Evolutionary conservation across 1,140 invertebrate species (phyloP), one percentile per base, ranked within the genome.

Genomic region (Agrypnia vestita): DNA sequence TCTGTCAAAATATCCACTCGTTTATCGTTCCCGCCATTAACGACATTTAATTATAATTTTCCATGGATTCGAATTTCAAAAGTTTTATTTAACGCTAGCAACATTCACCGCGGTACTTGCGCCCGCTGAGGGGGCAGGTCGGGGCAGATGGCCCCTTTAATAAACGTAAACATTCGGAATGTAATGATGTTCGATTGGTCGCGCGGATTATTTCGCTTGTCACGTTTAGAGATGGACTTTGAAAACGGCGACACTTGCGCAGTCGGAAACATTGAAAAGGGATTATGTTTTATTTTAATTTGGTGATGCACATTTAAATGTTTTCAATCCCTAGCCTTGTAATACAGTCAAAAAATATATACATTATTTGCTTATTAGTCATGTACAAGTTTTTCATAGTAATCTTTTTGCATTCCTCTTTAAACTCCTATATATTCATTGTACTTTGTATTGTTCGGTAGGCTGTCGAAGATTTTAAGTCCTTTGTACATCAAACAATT

Each of bases 31-130:
- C 21, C 72, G 51, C 51, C 55, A 59, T n/a, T 46, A 51, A 69
- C 44, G 67, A 77, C 75, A 81, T 81, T 81, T 81, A 81, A 81
- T 81, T 81, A 77, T 17, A 62, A 81, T 81, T 81, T 72, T 81
- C 69, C 25, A 81, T 69, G 80, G 74, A 73, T 56, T 81, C 80
- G 62, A 49, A 64, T 77, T 64, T 81, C 74, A 81, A 81, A 81
- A 76, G 74, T 78, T 77, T 72, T 72, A 67, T 77, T 69, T 76
- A 62, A 61, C 21, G 43, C 55, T 49, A 44, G 56, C 73, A 61
- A 61, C 55, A 75, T 21, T 21, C 55, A n/a, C 21, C 55, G 19
- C 56, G 56, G 43, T 76, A 51, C 47, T 51, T 71, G 49, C 47
- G 67, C 67, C 44, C 35, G 12, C 51, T 19, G 35, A 11, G 49